Evolutionary conservation across 2,797 vertebrate species (phyloP).

Genomic region (Tympanoctomys barrerae): DNA sequence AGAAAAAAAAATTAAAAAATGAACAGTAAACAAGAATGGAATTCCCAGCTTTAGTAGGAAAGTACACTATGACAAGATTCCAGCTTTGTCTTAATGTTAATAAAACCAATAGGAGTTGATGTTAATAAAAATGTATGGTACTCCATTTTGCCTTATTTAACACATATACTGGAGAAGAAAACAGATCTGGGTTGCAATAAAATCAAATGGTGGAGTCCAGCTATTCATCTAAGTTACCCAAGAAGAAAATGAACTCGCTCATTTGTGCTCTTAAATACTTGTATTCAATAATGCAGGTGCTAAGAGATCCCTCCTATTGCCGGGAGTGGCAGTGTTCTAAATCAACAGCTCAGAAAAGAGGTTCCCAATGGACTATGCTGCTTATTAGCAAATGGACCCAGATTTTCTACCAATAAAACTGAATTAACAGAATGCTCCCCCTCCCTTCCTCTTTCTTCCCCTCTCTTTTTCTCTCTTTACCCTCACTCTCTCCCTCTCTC

Average conservation of each 20-base stretch:
- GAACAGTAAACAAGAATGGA: not conserved
- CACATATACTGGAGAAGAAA: not conserved
- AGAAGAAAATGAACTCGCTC: not conserved
- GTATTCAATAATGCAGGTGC: not conserved
- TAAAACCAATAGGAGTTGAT: not conserved
- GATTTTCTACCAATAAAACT: constrained; percentile 28
- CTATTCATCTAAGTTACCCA: not conserved
- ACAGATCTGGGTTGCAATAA: not conserved
- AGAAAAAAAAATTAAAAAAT: not conserved
- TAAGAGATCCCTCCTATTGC: not conserved
- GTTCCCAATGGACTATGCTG: not conserved
- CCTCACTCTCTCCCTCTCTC: no score
- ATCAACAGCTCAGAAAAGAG: not conserved
- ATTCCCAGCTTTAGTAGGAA: not conserved
- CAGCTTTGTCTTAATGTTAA: not conserved
- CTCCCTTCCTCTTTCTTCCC: not conserved
- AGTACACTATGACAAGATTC: not conserved
- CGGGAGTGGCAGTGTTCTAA: not conserved
- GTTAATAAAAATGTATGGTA: not conserved
- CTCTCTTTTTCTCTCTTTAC: not conserved
- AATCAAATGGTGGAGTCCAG: constrained; percentile 17
- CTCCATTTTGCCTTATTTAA: not conserved
- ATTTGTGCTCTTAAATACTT: not conserved
- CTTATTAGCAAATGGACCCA: not conserved
- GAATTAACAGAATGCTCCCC: not conserved